phyloP scores from a whole-genome alignment of 2,113 vertebrate genomes.

The Picathartes gymnocephalus region DNA sequence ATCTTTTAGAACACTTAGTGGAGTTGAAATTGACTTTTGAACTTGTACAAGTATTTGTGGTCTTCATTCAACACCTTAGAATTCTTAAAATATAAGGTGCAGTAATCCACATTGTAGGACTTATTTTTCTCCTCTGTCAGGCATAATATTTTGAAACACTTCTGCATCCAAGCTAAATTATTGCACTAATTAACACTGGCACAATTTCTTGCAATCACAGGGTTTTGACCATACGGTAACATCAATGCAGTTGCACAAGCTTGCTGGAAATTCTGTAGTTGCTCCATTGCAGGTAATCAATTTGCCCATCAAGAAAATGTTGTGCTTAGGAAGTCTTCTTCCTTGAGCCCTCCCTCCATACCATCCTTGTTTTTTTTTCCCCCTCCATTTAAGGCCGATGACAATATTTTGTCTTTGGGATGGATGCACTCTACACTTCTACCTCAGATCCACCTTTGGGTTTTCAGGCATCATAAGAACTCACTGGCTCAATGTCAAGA shows the following conservation, averaged over 20 bases:
- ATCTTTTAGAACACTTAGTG: neutral
- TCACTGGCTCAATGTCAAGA: neutral
- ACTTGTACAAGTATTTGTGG: neutral
- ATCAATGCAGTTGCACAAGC: neutral
- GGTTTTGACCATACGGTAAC: neutral
- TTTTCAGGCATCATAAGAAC: neutral
- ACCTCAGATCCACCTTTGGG: neutral
- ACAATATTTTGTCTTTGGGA: neutral
- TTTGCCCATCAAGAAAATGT: neutral
- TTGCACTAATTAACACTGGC: neutral
- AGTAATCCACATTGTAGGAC: neutral
- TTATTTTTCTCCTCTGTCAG: neutral
- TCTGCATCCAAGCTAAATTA: neutral
- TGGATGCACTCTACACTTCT: neutral
- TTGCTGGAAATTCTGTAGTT: neutral
- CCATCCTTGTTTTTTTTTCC: neutral
- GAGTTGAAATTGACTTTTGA: neutral
- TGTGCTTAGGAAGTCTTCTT: neutral
- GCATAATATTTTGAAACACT: neutral
- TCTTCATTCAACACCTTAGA: neutral
- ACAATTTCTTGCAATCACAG: neutral
- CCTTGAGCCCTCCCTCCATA: neutral
- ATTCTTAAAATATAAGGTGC: neutral
- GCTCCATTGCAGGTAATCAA: neutral
- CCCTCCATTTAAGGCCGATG: neutral